Conservation (phyloP, 1,140 invertebrate species). For the Alviniconcha marisindica region DNA sequence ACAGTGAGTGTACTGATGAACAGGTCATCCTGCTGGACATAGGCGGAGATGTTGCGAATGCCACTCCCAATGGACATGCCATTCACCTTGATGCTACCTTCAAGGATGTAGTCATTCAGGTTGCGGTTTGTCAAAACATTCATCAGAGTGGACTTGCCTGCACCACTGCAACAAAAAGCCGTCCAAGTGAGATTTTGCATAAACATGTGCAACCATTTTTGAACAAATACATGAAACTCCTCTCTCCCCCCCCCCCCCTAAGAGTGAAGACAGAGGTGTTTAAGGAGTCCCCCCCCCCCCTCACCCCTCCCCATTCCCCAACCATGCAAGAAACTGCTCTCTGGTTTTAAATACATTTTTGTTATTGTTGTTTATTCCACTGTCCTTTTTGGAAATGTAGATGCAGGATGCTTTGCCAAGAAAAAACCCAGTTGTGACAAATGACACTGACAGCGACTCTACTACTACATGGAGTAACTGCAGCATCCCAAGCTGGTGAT, state of each 20-base stretch:
- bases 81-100: conserved; percentile 80
- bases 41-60: conserved; percentile 87
- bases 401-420: no score
- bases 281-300: no score
- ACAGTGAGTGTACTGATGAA: conserved; percentile 80
- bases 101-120: conserved; percentile 83
- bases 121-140: conserved; percentile 91
- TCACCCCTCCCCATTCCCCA: no score
- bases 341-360: background rate
- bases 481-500: no score
- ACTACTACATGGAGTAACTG: no score
- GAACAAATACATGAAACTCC: background rate
- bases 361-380: no score
- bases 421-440: no score
- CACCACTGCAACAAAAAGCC: conserved; percentile 82
- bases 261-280: background rate
- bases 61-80: conserved; percentile 11
- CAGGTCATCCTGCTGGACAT: conserved; percentile 91
- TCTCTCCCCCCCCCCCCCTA: background rate
- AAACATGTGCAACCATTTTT: background rate
- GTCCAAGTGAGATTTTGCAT: background rate
- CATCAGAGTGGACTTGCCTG: conserved; percentile 96
- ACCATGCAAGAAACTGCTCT: background rate
- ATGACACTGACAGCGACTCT: no score
- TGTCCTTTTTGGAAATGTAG: background rate